Evolutionary conservation across 92 coral and sea anemone species (phyloP), one percentile per base, ranked within the genome.

Genomic region (Zoanthus sociatus): DNA sequence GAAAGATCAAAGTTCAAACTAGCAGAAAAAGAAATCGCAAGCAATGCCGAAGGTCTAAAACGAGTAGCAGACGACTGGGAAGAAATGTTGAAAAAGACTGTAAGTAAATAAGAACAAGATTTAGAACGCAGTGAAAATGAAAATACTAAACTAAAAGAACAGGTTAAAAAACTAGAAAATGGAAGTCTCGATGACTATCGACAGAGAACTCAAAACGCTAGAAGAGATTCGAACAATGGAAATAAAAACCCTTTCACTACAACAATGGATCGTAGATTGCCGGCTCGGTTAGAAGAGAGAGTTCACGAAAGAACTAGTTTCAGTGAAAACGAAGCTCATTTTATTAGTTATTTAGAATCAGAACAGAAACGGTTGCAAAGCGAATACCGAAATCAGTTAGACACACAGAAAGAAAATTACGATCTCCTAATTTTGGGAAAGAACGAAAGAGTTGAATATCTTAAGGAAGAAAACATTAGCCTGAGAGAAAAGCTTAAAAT

Each of bases 51-150:
- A 33, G 88, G 90, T 18, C 91, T 92, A 15, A 78, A 85, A 63
- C 87, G 87, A 48, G 87, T 94, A 1, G 84, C 95, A 56, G 94
- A 90, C 13, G 92, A 94, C 48, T 92, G 97, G 97, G 95, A 92
- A 46, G 82, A 86, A 73, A 88, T 92, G 91, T 82, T 94, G 8
- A 82, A 87, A 83, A 92, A 88, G 53, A 83, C 95, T 15, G 78
- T 92, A 37, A 60, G 74, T 20, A 89, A 89, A 48, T 90, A 94
- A 51, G 97, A 94, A 54, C 92, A 85, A 58, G 92, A 92, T 10
- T 70, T 92, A 20, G 90, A 88, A 77, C 76, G 78, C 78, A 69
- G 73, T 53, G 91, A 92, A 64, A 84, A 94, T 5, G 95, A 94
- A 31, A 88, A 87, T 14, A 60, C 16, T 13, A 64, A 16, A 46